Base-by-base conservation (phyloP, 1,140 invertebrate species). In the Arctopsyche grandis region DNA sequence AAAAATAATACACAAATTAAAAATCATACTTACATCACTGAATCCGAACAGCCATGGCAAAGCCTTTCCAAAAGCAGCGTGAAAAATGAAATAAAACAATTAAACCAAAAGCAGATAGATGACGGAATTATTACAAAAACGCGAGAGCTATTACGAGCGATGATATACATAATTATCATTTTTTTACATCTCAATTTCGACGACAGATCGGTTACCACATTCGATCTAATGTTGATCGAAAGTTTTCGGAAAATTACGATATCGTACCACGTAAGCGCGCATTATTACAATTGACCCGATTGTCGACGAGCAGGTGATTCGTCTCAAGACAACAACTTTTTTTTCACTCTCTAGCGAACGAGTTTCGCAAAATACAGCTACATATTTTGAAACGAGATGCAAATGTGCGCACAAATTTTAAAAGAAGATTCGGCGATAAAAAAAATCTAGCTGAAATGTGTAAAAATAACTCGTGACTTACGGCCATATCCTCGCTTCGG, bases 401-500 rank as follows among this genome's bases (percentile, higher is more conserved):
- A 52, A 52, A 52, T 52, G 48, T 10, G 48, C 48, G 16, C 16
- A 52, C 3, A 12, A 16, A 52, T 52, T 52, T 14, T 52, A 52
- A n/a, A n/a, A 52, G 48, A 52, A 52, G 29, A 38, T 38, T 38
- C 29, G 29, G 29, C 29, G 29, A 38, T 38, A 38, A 52, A 52
- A 52, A 52, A 52, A 46, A 46, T 46, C 4, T 52, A 16, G 16
- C n/a, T n/a, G n/a, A n/a, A n/a, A n/a, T n/a, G n/a, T 5, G 10
- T 14, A 52, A 52, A 52, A 14, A 52, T 52, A 52, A 52, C 12
- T 14, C 12, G 3, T 52, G 3, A 93, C 93, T 93, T 85, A 96
- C 94, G 87, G 94, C 94, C 89, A 96, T 93, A 87, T 96, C 94
- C 87, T 97, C 95, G 85, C 93, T 95, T 80, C 93, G 92, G 85